Conservation (phyloP, 2,797 vertebrate genomes). For the Phyllotis vaccarum region DNA sequence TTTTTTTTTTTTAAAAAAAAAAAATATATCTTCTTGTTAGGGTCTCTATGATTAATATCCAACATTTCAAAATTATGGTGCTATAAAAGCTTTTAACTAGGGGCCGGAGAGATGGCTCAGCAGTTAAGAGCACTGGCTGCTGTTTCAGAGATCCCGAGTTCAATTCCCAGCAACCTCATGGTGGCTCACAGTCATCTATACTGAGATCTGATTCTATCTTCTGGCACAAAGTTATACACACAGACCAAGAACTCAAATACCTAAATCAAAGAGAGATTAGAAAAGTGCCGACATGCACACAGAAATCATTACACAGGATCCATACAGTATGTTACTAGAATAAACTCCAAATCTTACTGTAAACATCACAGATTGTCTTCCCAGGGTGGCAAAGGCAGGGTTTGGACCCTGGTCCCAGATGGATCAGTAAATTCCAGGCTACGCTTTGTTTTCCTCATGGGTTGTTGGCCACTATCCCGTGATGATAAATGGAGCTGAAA, state of each 20-base stretch:
- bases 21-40: background rate
- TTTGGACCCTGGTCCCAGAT: no score
- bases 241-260: background rate
- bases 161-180: background rate
- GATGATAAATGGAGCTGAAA: no score
- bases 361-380: background rate
- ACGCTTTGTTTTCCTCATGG: no score
- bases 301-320: background rate
- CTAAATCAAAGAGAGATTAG: background rate
- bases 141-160: background rate
- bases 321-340: background rate
- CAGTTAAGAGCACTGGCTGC: background rate
- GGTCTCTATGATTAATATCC: constrained; percentile 36
- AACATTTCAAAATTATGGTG: background rate
- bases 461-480: no score
- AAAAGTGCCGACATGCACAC: background rate
- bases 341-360: background rate
- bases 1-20: background rate
- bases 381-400: no score
- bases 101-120: background rate
- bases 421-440: no score
- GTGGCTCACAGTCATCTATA: background rate
- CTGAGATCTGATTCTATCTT: background rate
- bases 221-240: background rate
- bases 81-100: constrained; percentile 25